Base-by-base conservation (phyloP, 2,797 vertebrate genomes). In the Microctenopoma stevenorrisi region DNA sequence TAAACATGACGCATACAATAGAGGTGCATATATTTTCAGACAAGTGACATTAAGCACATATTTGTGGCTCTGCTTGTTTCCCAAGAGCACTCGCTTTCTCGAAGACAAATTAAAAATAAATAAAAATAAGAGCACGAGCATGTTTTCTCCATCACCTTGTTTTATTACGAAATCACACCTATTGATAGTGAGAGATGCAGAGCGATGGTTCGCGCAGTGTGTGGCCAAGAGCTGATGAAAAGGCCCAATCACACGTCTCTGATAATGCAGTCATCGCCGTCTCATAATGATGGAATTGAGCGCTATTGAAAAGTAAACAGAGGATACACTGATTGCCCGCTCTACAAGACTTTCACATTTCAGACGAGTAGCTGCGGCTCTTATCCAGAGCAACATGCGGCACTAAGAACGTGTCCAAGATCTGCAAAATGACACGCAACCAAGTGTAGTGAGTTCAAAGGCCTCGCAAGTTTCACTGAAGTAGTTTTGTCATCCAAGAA, bases 161-260 rank as follows among this genome's bases (percentile, higher is more conserved):
- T 84, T 89, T 90, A 88, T 86, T 75, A 86, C 83, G 83, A 91
- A 93, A 92, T 92, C 87, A 93, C 86, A 92, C 89, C 83, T 89
- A 91, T 93, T 92, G 90, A 92, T 81, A 60, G 85, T 11, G 80
- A 83, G 76, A 87, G 81, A 83, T 85, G 86, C 71, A 7, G 3
- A 50, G 87, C 69, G 68, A 65, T 69, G 85, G 81, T 68, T 83
- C 7, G 77, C 88, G 65, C 90, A 87, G 90, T 85, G 87, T 90
- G 91, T 81, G 87, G 83, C 86, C 86, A 83, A 69, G 81, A 72
- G 78, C 87, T 44, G 78, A 87, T 93, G 90, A 92, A 92, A 90
- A 89, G 91, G 86, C 87, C 91, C 89, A 91, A 90, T 93, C 89
- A 93, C 80, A 74, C 84, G 55, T 37, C 77, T 75, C 77, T 77